Evolutionary conservation across 2,113 vertebrate genomes (phyloP).

Genomic region (Larimichthys polyactis): DNA sequence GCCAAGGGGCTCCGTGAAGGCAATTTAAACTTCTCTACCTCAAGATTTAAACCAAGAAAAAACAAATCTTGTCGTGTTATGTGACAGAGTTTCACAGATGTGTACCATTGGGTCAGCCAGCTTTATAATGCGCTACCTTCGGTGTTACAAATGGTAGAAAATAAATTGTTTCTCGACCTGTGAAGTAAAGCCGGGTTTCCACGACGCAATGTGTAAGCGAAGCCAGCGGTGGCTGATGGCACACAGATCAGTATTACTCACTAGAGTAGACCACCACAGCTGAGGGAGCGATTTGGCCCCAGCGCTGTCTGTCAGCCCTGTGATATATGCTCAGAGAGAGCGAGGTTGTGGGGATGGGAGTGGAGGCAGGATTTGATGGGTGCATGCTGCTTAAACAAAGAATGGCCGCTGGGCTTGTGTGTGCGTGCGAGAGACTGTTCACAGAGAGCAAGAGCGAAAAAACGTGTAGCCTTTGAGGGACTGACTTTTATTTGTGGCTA

Average conservation of each 20-base stretch:
- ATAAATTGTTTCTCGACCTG: slow-evolving; percentile 59
- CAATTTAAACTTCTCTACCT: slow-evolving; percentile 5
- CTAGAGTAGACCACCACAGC: slow-evolving; percentile 65
- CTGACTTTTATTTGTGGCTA: slow-evolving; percentile 73
- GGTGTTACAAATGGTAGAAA: slow-evolving; percentile 40
- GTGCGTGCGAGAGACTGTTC: slow-evolving; percentile 38
- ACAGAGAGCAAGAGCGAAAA: slow-evolving; percentile 42
- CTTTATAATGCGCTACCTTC: slow-evolving; percentile 36
- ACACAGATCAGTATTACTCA: slow-evolving; percentile 66
- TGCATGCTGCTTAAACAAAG: slow-evolving; percentile 75
- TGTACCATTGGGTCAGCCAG: slow-evolving; percentile 17
- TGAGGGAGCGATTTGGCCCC: slow-evolving; percentile 64
- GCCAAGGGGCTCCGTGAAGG: slow-evolving; percentile 1
- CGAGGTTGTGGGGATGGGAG: slow-evolving; percentile 39
- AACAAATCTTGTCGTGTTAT: slow-evolving; percentile 20
- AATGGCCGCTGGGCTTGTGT: slow-evolving; percentile 65
- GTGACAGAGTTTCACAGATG: not conserved
- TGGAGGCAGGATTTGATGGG: slow-evolving; percentile 71
- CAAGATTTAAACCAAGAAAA: slow-evolving; percentile 26
- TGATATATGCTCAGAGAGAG: slow-evolving; percentile 57
- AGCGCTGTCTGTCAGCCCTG: slow-evolving; percentile 72
- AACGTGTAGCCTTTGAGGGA: slow-evolving; percentile 63
- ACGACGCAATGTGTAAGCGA: slow-evolving; percentile 20
- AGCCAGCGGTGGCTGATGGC: slow-evolving; percentile 60
- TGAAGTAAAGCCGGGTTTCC: slow-evolving; percentile 31